These are phyloP conservation scores for Osmoderma eremita DNA, from an alignment of 2,888 invertebrate species.

Conservation along the genomic window DNA sequence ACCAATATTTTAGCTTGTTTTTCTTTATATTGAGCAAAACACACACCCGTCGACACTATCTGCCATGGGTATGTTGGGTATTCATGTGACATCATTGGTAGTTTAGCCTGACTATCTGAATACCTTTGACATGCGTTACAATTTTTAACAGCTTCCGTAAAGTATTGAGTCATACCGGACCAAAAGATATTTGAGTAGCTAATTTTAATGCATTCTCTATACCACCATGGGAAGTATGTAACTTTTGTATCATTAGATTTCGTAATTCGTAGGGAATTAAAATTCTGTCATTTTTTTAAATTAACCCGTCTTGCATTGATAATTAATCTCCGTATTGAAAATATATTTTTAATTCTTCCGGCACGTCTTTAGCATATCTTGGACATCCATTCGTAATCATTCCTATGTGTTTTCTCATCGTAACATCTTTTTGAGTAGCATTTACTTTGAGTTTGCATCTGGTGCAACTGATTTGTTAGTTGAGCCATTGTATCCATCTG, in stretches of 20 bases:
- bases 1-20: too few relatives aligned
- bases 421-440: too few relatives aligned
- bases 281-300: conserved; percentile 9
- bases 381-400: too few relatives aligned
- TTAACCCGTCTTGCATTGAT: conserved; percentile 3
- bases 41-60: background rate
- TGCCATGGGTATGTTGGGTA: background rate
- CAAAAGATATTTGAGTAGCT: conserved; percentile 18
- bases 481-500: too few relatives aligned
- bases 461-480: too few relatives aligned
- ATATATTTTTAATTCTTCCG: too few relatives aligned
- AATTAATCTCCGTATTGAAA: too few relatives aligned
- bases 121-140: background rate
- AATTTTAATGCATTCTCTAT: background rate
- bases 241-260: background rate
- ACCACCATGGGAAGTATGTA: background rate
- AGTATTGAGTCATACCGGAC: conserved; percentile 11
- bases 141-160: conserved; percentile 12
- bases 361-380: too few relatives aligned
- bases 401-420: too few relatives aligned
- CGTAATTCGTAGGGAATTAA: background rate
- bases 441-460: too few relatives aligned
- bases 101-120: background rate
- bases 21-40: background rate
- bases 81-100: conserved; percentile 5